phyloP scores from a whole-genome alignment of 2,797 vertebrate genomes.

The Ctenosaura bakeri region DNA sequence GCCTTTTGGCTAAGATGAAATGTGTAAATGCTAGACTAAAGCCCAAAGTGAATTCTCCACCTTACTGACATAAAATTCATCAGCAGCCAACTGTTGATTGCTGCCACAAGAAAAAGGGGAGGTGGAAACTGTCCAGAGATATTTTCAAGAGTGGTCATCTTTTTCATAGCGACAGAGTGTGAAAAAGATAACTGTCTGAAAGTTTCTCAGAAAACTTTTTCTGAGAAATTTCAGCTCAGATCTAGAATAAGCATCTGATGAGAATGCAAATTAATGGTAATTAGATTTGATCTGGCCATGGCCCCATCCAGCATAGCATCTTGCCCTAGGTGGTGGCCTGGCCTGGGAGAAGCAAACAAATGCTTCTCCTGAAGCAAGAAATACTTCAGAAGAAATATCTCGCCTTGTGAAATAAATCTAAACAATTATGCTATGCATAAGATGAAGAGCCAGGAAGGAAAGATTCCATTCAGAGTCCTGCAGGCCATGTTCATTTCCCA shows the following conservation, averaged over 20 bases:
- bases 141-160: background rate
- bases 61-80: too few species aligned
- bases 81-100: too few species aligned
- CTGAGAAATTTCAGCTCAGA: background rate
- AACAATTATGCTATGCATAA: slow-evolving; percentile 27
- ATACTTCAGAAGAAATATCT: slow-evolving; percentile 32
- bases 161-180: background rate
- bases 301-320: background rate
- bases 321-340: slow-evolving; percentile 1
- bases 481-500: slow-evolving; percentile 14
- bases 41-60: too few species aligned
- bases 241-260: background rate
- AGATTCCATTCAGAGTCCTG: slow-evolving; percentile 10
- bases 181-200: background rate
- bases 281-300: background rate
- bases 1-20: too few species aligned
- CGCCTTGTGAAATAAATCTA: slow-evolving; percentile 20
- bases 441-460: slow-evolving; percentile 27
- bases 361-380: slow-evolving; percentile 36
- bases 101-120: background rate
- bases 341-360: slow-evolving; percentile 2
- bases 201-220: background rate
- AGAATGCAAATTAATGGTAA: slow-evolving; percentile 14
- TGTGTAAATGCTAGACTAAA: too few species aligned
- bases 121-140: background rate